Conservation (phyloP, 2,888 invertebrate genomes). For the Orchesellides sinensis region DNA sequence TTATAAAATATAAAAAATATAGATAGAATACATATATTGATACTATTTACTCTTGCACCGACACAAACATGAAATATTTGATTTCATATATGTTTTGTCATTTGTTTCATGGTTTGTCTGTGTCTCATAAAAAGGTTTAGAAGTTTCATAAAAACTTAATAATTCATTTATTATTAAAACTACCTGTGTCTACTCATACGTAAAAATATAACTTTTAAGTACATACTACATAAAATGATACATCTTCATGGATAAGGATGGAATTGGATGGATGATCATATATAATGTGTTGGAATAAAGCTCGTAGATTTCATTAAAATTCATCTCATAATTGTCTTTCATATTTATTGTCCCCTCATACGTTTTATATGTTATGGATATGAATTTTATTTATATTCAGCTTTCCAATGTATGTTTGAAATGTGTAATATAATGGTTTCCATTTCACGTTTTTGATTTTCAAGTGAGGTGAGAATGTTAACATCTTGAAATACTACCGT, state of each 20-base stretch:
- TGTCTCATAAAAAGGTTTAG: not conserved
- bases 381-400: not conserved
- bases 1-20: not conserved
- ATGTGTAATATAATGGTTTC: conserved; percentile 11
- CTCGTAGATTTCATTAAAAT: conserved; percentile 46
- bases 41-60: not conserved
- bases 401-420: not conserved
- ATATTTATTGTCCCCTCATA: not conserved
- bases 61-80: conserved; percentile 8
- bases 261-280: conserved; percentile 37
- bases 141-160: conserved; percentile 7
- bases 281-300: conserved; percentile 46
- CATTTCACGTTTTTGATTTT: conserved; percentile 30
- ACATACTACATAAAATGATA: conserved; percentile 5
- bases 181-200: conserved; percentile 29
- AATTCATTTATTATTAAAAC: conserved; percentile 10
- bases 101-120: conserved; percentile 24
- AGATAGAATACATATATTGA: conserved; percentile 15
- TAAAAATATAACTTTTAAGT: conserved; percentile 21
- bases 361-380: not conserved
- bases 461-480: conserved; percentile 37
- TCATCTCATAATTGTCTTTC: not conserved
- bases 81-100: not conserved
- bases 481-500: not conserved
- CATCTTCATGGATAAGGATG: conserved; percentile 8